Base-by-base conservation (phyloP, 2,888 invertebrate species). In the Entomobrya proxima region DNA sequence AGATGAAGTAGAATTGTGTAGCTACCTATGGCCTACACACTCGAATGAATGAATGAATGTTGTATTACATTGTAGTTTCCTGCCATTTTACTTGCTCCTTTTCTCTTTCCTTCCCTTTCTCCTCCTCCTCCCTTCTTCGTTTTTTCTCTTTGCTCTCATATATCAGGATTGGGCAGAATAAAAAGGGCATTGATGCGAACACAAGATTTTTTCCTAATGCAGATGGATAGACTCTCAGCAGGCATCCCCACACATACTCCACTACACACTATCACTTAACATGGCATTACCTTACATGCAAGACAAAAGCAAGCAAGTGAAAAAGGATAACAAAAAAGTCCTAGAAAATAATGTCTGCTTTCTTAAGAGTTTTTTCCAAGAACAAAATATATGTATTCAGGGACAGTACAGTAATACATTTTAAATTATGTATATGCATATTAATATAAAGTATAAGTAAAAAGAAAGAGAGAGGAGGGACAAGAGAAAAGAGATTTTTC, bases 141-240 rank as follows among this genome's bases (percentile, higher is more conserved):
- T 52, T 35, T 37, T 40, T 55, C 61, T 61, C 21, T 61, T 58
- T 40, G 0, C n/a, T 18, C 82, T 84, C 83, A 87, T 88, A 86
- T 85, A 87, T 88, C 87, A 88, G 88, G 88, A 88, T 88, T 87
- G 86, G 47, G 85, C 15, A 88, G 86, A 85, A 83, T 87, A 87
- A 83, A n/a, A 86, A 87, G 87, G 84, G 86, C 87, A 88, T 87
- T 86, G 87, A 86, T 87, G 87, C 85, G 85, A 82, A 86, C 81
- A 85, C 47, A 77, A 85, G 86, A 87, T 85, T 88, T 79, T 78
- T 78, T 52, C n/a, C 79, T 88, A 88, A 88, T 88, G 80, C 88
- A 87, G 88, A 88, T 86, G 76, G 87, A 87, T 87, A 81, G 86
- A 74, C 79, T 79, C 74, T 58, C 30, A 44, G 67, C 52, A 40